Percentiles rank a stretch among this genome's conserved stretches.
Conservation (phyloP, 1,140 invertebrate genomes). For the Tetramorium alpestre region DNA sequence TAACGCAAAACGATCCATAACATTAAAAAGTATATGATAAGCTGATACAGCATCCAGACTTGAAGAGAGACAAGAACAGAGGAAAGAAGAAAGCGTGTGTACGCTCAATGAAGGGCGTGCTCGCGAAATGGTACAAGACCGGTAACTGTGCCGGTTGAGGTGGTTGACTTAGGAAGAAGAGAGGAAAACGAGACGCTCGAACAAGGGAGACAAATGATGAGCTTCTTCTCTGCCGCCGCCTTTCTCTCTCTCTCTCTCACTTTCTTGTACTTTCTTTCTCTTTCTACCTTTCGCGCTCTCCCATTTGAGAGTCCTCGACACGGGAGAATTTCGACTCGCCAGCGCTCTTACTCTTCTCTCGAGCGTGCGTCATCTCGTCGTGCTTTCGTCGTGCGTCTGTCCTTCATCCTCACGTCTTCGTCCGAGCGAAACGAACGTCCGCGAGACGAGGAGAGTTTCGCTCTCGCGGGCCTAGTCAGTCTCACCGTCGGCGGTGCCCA, state of each 20-base stretch:
- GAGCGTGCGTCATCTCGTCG: slow-evolving; percentile 17
- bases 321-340: slow-evolving; percentile 66
- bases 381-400: slow-evolving; percentile 39
- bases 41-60: background rate
- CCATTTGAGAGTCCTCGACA: slow-evolving; percentile 55
- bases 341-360: slow-evolving; percentile 45
- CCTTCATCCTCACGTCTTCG: slow-evolving; percentile 35
- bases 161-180: slow-evolving; percentile 49
- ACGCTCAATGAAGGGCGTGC: background rate
- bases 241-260: background rate
- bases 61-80: background rate
- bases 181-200: slow-evolving; percentile 45
- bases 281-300: background rate
- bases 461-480: background rate
- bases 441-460: background rate
- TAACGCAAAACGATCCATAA: background rate
- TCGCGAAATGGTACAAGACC: slow-evolving; percentile 39
- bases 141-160: slow-evolving; percentile 29
- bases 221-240: background rate
- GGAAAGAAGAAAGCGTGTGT: background rate
- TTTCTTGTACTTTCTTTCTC: background rate
- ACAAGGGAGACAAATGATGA: slow-evolving; percentile 69
- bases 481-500: background rate
- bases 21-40: background rate
- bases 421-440: background rate